Conservation (phyloP, 2,113 vertebrate species). For the Colaptes auratus region DNA sequence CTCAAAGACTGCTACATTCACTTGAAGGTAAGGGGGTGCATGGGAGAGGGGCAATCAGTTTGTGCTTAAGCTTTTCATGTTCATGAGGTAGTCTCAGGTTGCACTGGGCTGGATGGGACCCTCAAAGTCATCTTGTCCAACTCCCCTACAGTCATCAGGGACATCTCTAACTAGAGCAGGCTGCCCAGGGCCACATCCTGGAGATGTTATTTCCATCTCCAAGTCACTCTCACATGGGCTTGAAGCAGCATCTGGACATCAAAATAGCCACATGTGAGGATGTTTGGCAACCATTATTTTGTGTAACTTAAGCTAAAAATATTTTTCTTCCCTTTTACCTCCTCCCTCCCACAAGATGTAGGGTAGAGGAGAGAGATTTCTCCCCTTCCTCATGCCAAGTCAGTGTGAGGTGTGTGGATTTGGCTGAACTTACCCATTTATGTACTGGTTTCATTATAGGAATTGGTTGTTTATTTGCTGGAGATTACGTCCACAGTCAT, state of each 20-base stretch:
- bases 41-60: accelerated
- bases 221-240: neutral
- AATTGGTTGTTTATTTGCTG: neutral
- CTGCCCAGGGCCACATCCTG: too few species aligned
- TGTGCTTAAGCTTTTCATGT: neutral
- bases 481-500: neutral
- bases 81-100: neutral
- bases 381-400: neutral
- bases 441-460: neutral
- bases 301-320: neutral
- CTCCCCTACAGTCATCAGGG: too few species aligned
- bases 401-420: neutral
- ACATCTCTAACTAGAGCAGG: too few species aligned
- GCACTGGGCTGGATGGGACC: too few species aligned
- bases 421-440: neutral
- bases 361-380: neutral
- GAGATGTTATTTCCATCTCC: neutral
- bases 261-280: neutral
- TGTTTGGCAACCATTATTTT: neutral
- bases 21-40: conserved; percentile 79
- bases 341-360: neutral
- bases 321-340: neutral
- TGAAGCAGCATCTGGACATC: neutral
- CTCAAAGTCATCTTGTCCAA: too few species aligned
- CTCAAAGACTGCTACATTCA: conserved; percentile 92